These are phyloP conservation scores for Pocillopora damicornis DNA, from an alignment of 64 coral and sea anemone species.

Conservation along the genomic window DNA sequence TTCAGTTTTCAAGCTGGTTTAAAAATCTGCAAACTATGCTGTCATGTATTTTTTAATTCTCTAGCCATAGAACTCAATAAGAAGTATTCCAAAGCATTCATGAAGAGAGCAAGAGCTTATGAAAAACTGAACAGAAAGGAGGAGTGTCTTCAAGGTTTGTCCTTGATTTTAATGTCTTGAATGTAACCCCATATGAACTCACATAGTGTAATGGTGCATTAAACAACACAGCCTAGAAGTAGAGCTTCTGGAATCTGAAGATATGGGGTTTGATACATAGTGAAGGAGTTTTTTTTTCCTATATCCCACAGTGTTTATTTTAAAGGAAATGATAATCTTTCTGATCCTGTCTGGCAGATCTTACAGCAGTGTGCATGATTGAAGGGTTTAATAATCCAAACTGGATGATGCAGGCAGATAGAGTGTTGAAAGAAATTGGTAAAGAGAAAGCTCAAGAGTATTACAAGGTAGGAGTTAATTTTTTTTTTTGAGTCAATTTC, in stretches of 20 bases:
- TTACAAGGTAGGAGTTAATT: constrained; percentile 58
- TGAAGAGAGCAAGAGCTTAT: constrained; percentile 84
- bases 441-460: constrained; percentile 89
- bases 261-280: too few species aligned
- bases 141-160: constrained; percentile 84
- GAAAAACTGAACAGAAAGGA: constrained; percentile 78
- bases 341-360: constrained; percentile 50
- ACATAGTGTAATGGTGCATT: too few species aligned
- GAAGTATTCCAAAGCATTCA: constrained; percentile 88
- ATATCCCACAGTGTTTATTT: too few species aligned
- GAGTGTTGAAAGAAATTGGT: constrained; percentile 91
- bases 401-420: constrained; percentile 94
- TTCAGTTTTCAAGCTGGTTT: background rate
- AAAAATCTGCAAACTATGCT: background rate
- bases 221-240: too few species aligned
- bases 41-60: background rate
- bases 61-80: constrained; percentile 83
- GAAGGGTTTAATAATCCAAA: constrained; percentile 87
- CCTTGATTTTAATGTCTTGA: background rate
- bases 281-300: too few species aligned
- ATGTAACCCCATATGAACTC: too few species aligned
- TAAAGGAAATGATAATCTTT: too few species aligned
- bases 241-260: too few species aligned
- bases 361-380: constrained; percentile 96
- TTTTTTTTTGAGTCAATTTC: background rate